Conservation (phyloP, 1,140 invertebrate species). For the Drosophila kurseongensis region DNA sequence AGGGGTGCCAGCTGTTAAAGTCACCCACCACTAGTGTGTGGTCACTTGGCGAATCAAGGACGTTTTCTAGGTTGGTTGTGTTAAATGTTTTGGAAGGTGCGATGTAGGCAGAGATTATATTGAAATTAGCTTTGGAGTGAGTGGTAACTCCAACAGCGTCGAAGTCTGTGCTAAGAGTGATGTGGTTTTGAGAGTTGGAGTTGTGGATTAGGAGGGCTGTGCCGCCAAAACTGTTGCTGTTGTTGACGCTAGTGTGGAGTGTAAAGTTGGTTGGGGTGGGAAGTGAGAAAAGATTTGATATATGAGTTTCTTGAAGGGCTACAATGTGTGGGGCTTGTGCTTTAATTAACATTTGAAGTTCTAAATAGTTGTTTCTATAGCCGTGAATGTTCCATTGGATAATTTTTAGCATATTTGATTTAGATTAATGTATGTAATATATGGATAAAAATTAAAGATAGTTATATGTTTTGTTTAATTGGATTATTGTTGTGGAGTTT, state of each 20-base stretch:
- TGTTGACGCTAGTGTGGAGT: neutral
- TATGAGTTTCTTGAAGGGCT: neutral
- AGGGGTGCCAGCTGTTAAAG: too few relatives aligned
- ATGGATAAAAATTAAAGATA: too few relatives aligned
- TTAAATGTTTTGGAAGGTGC: neutral
- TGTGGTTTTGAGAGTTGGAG: neutral
- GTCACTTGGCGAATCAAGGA: too few relatives aligned
- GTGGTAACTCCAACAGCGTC: neutral
- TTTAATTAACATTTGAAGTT: neutral
- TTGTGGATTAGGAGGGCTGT: neutral
- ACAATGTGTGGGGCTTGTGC: neutral
- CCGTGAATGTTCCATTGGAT: conserved; percentile 1
- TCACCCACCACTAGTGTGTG: too few relatives aligned
- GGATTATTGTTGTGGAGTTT: too few relatives aligned
- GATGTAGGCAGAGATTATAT: neutral
- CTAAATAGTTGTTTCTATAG: conserved; percentile 2
- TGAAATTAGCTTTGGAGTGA: neutral
- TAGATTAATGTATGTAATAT: too few relatives aligned
- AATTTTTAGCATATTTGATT: neutral
- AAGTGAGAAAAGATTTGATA: neutral
- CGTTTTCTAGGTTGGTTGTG: neutral
- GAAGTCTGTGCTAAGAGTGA: neutral
- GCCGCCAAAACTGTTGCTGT: neutral
- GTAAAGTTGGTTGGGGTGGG: neutral
- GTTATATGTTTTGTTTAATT: too few relatives aligned